Evolutionary conservation across 2,888 invertebrate species (phyloP).

Genomic region (Eupsilia transversa): DNA sequence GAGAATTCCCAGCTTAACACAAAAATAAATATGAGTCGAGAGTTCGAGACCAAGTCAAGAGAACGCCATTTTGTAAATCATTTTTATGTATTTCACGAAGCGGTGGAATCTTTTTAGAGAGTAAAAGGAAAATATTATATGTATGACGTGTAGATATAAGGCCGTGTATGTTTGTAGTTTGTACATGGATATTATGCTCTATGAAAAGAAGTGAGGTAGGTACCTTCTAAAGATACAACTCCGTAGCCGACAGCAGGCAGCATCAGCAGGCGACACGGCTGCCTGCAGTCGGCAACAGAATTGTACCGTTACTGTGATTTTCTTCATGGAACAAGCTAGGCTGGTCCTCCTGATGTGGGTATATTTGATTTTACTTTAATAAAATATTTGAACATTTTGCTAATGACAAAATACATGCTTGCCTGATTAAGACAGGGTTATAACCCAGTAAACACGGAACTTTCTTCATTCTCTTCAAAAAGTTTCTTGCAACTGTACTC

Average conservation of each 20-base stretch:
- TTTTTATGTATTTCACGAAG: constrained; percentile 60
- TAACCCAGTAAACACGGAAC: not conserved
- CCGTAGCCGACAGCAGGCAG: too few relatives aligned
- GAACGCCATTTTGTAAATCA: constrained; percentile 63
- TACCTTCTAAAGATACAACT: too few relatives aligned
- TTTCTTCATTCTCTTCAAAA: constrained; percentile 16
- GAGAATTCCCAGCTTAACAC: constrained; percentile 36
- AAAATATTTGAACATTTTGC: too few relatives aligned
- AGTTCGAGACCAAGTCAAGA: constrained; percentile 45
- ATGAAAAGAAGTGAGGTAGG: too few relatives aligned
- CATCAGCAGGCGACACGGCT: too few relatives aligned
- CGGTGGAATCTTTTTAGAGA: constrained; percentile 30
- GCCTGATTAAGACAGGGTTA: not conserved
- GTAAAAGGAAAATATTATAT: constrained; percentile 15
- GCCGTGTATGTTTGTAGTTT: not conserved
- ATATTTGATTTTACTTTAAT: too few relatives aligned
- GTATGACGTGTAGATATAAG: not conserved
- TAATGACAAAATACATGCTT: too few relatives aligned
- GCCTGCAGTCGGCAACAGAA: too few relatives aligned
- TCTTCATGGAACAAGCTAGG: too few relatives aligned
- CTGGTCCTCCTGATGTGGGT: too few relatives aligned
- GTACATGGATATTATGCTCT: too few relatives aligned
- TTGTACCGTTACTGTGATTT: too few relatives aligned
- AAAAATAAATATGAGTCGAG: constrained; percentile 49
- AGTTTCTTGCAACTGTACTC: constrained; percentile 7